phyloP scores from a whole-genome alignment of 37 sponge, comb jelly and placozoan genomes.

The Beroe ovata region DNA sequence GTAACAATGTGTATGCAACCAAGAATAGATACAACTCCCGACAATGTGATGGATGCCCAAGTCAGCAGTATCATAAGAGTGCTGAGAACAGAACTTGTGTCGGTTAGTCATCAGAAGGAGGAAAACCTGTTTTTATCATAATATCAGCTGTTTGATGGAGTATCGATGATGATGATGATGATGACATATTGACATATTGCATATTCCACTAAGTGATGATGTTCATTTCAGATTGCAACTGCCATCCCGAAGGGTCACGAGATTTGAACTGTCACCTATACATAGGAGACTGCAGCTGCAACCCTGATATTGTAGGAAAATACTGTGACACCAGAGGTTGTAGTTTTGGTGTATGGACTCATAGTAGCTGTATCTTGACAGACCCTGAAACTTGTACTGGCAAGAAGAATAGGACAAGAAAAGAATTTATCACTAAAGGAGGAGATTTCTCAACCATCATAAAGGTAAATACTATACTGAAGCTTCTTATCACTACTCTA shows the following conservation, averaged over 20 bases:
- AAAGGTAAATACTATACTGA: too few species aligned
- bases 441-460: conserved; percentile 47
- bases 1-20: neutral
- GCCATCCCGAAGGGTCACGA: conserved; percentile 12
- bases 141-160: too few species aligned
- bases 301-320: conserved; percentile 33
- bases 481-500: too few species aligned
- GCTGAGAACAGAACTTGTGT: neutral
- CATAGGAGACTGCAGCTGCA: conserved; percentile 27
- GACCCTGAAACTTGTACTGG: neutral
- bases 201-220: too few species aligned
- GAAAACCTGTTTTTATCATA: too few species aligned
- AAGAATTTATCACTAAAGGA: neutral
- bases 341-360: neutral
- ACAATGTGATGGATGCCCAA: conserved; percentile 48
- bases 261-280: neutral
- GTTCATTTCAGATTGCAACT: conserved; percentile 43
- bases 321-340: conserved; percentile 54
- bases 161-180: too few species aligned
- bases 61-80: neutral
- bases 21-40: conserved; percentile 1
- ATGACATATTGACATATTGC: too few species aligned
- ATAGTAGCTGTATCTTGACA: neutral
- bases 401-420: neutral
- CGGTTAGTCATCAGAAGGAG: too few species aligned